phyloP scores from a whole-genome alignment of 2,888 invertebrate species.

The Drosophila mimetica region DNA sequence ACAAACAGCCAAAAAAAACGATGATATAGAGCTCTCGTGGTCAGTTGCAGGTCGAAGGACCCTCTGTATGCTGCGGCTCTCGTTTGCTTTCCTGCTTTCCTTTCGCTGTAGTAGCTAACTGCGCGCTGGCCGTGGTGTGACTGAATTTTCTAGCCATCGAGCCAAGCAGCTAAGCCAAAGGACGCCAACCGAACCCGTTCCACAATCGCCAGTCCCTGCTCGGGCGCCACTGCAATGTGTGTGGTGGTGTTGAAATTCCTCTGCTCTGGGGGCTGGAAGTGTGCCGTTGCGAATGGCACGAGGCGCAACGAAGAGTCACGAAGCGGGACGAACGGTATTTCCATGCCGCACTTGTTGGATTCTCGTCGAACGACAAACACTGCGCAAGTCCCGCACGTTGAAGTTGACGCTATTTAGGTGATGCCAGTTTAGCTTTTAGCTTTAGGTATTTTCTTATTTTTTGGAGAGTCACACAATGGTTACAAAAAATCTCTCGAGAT shows the following conservation, averaged over 20 bases:
- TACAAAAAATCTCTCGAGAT: too few species aligned
- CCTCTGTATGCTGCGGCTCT: slow-evolving; percentile 9
- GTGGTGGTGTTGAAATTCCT: slow-evolving; percentile 60
- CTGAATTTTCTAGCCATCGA: slow-evolving; percentile 44
- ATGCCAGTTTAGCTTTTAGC: background rate
- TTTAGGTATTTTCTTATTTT: background rate
- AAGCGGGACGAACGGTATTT: slow-evolving; percentile 18
- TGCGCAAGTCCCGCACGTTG: slow-evolving; percentile 62
- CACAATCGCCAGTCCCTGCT: background rate
- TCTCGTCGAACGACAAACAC: slow-evolving; percentile 36
- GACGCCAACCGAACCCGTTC: slow-evolving; percentile 25
- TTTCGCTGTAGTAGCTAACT: slow-evolving; percentile 46
- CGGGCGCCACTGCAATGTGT: slow-evolving; percentile 18
- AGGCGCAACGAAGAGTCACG: slow-evolving; percentile 3
- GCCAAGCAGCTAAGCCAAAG: slow-evolving; percentile 21
- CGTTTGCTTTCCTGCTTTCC: slow-evolving; percentile 9
- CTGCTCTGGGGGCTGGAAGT: slow-evolving; percentile 45
- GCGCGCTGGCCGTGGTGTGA: slow-evolving; percentile 66
- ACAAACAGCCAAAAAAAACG: slow-evolving; percentile 20
- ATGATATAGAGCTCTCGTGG: slow-evolving; percentile 17
- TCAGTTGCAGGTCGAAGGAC: slow-evolving; percentile 24
- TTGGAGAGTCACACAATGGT: background rate
- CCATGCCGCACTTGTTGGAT: slow-evolving; percentile 81
- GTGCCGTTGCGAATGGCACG: slow-evolving; percentile 19
- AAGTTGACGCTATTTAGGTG: background rate